Percentiles rank a stretch among this genome's conserved stretches.
These are phyloP conservation scores for Nesogale talazaci DNA, from an alignment of 2,113 vertebrate species.

Conservation along the genomic window DNA sequence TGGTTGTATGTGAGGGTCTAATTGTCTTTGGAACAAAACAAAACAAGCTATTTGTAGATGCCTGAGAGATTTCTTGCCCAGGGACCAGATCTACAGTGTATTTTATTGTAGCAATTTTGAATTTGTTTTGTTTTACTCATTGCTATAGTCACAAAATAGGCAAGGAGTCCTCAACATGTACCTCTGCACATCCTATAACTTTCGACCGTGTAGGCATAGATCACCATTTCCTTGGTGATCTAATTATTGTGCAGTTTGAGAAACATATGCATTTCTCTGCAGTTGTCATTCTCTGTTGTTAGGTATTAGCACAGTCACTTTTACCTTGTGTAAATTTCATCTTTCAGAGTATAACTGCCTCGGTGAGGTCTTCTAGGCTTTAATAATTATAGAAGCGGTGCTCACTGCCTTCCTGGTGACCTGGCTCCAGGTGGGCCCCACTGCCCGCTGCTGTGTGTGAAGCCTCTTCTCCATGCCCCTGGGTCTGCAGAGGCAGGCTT, in stretches of 20 bases:
- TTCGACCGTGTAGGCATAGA: not conserved
- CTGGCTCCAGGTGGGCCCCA: constrained; percentile 74
- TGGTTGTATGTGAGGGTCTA: not conserved
- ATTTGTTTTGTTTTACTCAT: constrained; percentile 30
- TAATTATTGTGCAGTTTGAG: not conserved
- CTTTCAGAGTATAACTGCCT: not conserved
- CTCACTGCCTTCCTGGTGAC: constrained; percentile 85
- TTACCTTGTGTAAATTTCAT: not conserved
- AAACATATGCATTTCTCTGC: not conserved
- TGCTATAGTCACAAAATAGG: constrained; percentile 46
- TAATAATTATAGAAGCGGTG: not conserved
- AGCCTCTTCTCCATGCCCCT: constrained; percentile 64
- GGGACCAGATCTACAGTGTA: not conserved
- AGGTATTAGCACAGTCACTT: too few relatives aligned
- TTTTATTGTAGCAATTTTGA: not conserved
- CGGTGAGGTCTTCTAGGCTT: not conserved
- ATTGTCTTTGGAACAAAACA: not conserved
- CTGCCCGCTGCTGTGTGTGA: constrained; percentile 65
- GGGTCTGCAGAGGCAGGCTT: constrained; percentile 73
- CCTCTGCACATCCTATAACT: constrained; percentile 29
- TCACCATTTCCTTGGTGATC: constrained; percentile 23
- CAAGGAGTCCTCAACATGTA: constrained; percentile 33
- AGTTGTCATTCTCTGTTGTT: not conserved
- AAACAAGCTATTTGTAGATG: too few relatives aligned
- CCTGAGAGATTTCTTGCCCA: constrained; percentile 19